phyloP scores from a whole-genome alignment of 1,140 invertebrate genomes.

The Psix sp. region DNA sequence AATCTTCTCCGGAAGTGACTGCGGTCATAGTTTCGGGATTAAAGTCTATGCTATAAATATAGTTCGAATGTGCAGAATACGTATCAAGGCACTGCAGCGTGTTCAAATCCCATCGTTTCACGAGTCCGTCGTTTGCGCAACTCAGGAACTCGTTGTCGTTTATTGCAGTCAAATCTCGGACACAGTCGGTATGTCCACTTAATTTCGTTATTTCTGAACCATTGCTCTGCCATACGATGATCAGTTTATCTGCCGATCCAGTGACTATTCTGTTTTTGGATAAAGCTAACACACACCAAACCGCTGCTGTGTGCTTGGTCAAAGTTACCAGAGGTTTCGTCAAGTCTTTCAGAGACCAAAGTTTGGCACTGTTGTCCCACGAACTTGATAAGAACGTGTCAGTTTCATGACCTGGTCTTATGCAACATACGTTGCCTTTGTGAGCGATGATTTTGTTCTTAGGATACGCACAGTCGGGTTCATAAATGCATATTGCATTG shows the following conservation, averaged over 20 bases:
- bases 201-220: conserved; percentile 77
- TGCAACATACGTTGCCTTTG: conserved; percentile 85
- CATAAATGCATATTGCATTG: conserved; percentile 87
- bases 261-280: conserved; percentile 83
- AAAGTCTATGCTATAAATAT: conserved; percentile 82
- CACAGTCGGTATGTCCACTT: conserved; percentile 92
- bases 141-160: conserved; percentile 86
- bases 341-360: conserved; percentile 83
- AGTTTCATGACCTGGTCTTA: conserved; percentile 78
- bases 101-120: conserved; percentile 87
- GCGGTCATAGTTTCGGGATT: conserved; percentile 68
- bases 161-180: conserved; percentile 85
- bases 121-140: conserved; percentile 92
- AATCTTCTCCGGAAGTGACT: conserved; percentile 90
- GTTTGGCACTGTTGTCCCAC: conserved; percentile 91
- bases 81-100: conserved; percentile 86
- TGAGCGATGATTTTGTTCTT: conserved; percentile 86
- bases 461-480: conserved; percentile 79
- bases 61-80: conserved; percentile 89
- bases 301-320: conserved; percentile 89
- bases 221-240: conserved; percentile 87
- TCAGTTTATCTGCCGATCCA: conserved; percentile 93
- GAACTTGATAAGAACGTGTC: conserved; percentile 86
- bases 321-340: conserved; percentile 76
- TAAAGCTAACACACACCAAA: conserved; percentile 89